Percentiles rank a stretch among this genome's conserved stretches.
Evolutionary conservation across 1,140 invertebrate species (phyloP).

Genomic region (Atopsyche davidsoni): DNA sequence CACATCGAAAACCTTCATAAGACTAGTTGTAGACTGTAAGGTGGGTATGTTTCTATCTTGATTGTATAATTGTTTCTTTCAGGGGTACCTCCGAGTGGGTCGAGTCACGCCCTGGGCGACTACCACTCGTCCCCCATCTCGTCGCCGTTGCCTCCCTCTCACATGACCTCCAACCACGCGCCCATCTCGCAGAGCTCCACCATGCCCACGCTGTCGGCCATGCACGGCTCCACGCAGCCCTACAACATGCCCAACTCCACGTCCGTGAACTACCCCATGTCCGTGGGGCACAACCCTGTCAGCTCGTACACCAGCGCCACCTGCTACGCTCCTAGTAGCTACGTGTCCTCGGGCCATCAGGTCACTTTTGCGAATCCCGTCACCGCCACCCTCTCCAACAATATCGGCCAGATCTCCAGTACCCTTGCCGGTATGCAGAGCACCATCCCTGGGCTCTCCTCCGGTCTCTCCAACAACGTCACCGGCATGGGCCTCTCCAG

Average conservation of each 20-base stretch:
- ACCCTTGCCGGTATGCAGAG: slow-evolving; percentile 45
- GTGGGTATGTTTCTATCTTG: too few relatives aligned
- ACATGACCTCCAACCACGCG: slow-evolving; percentile 43
- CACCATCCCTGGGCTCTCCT: slow-evolving; percentile 43
- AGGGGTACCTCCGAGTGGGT: slow-evolving; percentile 52
- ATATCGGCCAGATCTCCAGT: slow-evolving; percentile 46
- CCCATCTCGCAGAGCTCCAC: slow-evolving; percentile 54
- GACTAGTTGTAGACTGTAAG: too few relatives aligned
- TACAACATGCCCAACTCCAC: slow-evolving; percentile 49
- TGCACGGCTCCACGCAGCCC: slow-evolving; percentile 46
- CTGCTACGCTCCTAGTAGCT: slow-evolving; percentile 39
- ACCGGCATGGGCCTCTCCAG: slow-evolving; percentile 37
- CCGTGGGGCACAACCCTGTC: slow-evolving; percentile 42
- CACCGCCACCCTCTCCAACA: slow-evolving; percentile 44
- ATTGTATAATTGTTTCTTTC: slow-evolving; percentile 14
- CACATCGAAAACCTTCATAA: too few relatives aligned
- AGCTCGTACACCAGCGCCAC: slow-evolving; percentile 45
- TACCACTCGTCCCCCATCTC: slow-evolving; percentile 50
- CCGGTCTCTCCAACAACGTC: slow-evolving; percentile 40
- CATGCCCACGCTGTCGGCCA: slow-evolving; percentile 53
- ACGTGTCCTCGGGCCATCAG: slow-evolving; percentile 48
- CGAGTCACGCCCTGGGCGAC: slow-evolving; percentile 52
- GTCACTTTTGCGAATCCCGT: slow-evolving; percentile 51
- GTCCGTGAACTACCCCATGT: slow-evolving; percentile 45
- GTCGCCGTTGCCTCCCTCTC: slow-evolving; percentile 51